These are phyloP conservation scores for Limnephilus lunatus DNA, from an alignment of 2,888 invertebrate species.

Conservation along the genomic window DNA sequence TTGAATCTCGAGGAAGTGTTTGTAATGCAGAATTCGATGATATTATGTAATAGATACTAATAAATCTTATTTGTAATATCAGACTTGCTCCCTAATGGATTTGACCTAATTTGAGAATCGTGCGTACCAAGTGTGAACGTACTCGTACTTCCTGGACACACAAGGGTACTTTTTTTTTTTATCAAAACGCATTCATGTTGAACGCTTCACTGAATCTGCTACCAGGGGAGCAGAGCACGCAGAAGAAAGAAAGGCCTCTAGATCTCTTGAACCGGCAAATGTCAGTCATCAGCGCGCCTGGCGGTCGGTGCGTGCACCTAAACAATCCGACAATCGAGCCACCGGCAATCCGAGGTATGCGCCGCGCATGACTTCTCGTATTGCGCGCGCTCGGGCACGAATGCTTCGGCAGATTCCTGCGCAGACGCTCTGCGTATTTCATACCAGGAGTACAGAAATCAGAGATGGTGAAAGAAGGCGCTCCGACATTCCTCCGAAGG, in stretches of 20 bases:
- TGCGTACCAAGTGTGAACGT: neutral
- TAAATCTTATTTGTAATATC: too few relatives aligned
- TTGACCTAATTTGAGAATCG: too few relatives aligned
- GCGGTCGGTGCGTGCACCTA: conserved; percentile 46
- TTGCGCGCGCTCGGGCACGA: conserved; percentile 38
- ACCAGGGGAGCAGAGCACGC: conserved; percentile 54
- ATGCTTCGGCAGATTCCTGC: conserved; percentile 61
- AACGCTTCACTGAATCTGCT: conserved; percentile 53
- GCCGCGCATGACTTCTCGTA: conserved; percentile 52
- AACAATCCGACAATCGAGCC: conserved; percentile 44
- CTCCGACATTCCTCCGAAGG: conserved; percentile 24
- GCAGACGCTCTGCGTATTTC: conserved; percentile 62
- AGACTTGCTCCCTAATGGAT: too few relatives aligned
- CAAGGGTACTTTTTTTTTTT: neutral
- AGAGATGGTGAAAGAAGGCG: conserved; percentile 42
- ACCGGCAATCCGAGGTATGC: conserved; percentile 54
- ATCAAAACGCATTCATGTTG: conserved; percentile 15
- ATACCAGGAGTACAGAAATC: conserved; percentile 61
- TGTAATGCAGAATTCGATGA: too few relatives aligned
- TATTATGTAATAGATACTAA: too few relatives aligned
- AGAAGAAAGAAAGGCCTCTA: conserved; percentile 35
- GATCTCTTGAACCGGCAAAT: conserved; percentile 36
- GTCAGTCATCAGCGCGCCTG: conserved; percentile 51
- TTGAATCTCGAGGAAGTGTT: too few relatives aligned
- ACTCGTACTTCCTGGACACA: neutral